Conservation (phyloP, 2,113 vertebrate genomes). For the Epinephelus moara region DNA sequence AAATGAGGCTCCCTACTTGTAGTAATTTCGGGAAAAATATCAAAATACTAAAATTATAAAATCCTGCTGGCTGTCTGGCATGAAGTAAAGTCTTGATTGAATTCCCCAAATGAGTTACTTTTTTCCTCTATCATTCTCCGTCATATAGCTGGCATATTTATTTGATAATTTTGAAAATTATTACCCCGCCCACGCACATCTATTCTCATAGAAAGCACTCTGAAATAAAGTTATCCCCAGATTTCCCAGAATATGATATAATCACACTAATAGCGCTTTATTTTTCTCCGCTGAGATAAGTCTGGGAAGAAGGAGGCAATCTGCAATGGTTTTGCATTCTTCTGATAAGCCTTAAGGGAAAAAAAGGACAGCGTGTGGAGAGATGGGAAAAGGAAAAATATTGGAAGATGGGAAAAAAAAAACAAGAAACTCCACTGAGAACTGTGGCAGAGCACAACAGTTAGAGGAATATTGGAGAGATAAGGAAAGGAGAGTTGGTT, state of each 20-base stretch:
- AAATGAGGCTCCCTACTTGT: neutral
- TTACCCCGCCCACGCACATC: constrained; percentile 21
- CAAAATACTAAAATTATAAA: constrained; percentile 55
- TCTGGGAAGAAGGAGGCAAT: constrained; percentile 79
- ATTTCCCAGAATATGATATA: constrained; percentile 65
- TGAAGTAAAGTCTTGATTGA: constrained; percentile 54
- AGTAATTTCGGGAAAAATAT: constrained; percentile 32
- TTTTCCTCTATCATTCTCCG: constrained; percentile 4
- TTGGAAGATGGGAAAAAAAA: constrained; percentile 39
- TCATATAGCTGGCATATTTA: constrained; percentile 30
- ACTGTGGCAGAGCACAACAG: constrained; percentile 44
- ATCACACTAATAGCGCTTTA: constrained; percentile 77
- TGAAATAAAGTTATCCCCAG: constrained; percentile 45
- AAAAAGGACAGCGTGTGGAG: constrained; percentile 23
- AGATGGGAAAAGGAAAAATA: constrained; percentile 53
- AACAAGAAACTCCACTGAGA: constrained; percentile 49
- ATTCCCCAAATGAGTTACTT: constrained; percentile 20
- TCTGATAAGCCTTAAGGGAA: constrained; percentile 80
- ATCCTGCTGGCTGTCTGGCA: constrained; percentile 13
- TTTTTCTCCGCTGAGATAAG: constrained; percentile 77
- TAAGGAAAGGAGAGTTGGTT: constrained; percentile 48
- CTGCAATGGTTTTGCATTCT: constrained; percentile 79
- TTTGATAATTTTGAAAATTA: constrained; percentile 38
- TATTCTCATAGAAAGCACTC: constrained; percentile 32
- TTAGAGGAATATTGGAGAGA: constrained; percentile 49